These are phyloP conservation scores for Tyrannus savana DNA, from an alignment of 2,113 vertebrate species.

Conservation along the genomic window DNA sequence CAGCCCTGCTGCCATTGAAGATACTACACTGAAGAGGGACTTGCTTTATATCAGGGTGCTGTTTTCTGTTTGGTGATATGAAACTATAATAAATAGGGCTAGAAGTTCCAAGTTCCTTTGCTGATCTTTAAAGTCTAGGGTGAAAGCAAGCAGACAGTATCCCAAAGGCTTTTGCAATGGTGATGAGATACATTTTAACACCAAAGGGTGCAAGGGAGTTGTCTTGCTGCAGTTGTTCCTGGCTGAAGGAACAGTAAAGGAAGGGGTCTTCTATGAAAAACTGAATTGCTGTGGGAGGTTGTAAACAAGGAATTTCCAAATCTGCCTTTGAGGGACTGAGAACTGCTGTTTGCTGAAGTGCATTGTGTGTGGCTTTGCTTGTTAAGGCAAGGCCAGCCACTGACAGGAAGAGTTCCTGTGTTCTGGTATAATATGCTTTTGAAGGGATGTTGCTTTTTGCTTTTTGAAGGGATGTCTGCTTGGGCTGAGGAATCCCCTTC, in stretches of 20 bases:
- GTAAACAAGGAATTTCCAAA: neutral
- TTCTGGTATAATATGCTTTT: neutral
- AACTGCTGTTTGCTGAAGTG: neutral
- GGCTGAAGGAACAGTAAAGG: neutral
- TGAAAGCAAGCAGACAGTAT: neutral
- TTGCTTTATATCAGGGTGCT: neutral
- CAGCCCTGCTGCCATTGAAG: neutral
- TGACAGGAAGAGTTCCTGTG: neutral
- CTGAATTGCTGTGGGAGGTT: fast-evolving
- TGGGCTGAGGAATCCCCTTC: neutral
- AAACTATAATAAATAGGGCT: neutral
- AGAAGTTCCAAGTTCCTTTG: neutral
- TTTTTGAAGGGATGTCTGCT: neutral
- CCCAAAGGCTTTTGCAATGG: neutral
- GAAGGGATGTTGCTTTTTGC: neutral
- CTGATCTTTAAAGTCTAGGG: neutral
- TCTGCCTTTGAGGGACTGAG: neutral
- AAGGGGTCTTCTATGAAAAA: neutral
- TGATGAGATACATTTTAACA: neutral
- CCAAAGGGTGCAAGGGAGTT: neutral
- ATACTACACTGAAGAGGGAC: neutral
- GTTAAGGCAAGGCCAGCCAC: neutral
- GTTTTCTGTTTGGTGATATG: neutral
- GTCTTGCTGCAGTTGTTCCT: neutral
- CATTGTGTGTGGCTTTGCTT: neutral